phyloP scores from a whole-genome alignment of 2,888 invertebrate species.

The Steinernema carpocapsae region DNA sequence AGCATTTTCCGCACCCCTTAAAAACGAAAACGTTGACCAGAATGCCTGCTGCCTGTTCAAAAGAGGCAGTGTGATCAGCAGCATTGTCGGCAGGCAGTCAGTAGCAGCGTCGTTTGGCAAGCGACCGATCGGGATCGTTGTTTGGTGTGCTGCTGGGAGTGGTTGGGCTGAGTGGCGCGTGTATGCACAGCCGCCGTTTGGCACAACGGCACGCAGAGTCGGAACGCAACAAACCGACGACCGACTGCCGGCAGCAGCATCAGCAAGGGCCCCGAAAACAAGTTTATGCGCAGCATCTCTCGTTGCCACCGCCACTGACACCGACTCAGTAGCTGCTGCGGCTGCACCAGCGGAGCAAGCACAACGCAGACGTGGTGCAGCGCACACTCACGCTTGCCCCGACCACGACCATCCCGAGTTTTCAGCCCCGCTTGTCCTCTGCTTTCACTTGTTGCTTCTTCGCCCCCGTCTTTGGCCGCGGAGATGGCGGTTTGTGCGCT shows the following conservation, averaged over 20 bases:
- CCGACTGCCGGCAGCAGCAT: not conserved
- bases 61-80: not conserved
- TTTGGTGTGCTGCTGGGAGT: slow-evolving; percentile 2
- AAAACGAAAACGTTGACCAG: too few relatives aligned
- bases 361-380: too few relatives aligned
- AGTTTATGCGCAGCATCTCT: slow-evolving; percentile 25
- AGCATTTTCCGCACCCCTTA: too few relatives aligned
- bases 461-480: not conserved
- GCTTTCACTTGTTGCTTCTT: not conserved
- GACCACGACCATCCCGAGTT: slow-evolving; percentile 23
- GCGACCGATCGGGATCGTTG: not conserved
- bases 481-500: not conserved
- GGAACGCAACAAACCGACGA: too few relatives aligned
- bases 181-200: slow-evolving; percentile 33
- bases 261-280: slow-evolving; percentile 30
- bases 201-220: not conserved
- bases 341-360: too few relatives aligned
- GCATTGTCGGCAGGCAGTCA: too few relatives aligned
- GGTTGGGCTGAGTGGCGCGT: not conserved
- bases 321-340: not conserved
- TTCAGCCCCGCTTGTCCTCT: not conserved
- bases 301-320: not conserved
- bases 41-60: not conserved
- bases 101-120: not conserved
- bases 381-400: not conserved